Evolutionary conservation across 2,113 vertebrate genomes (phyloP).

Genomic region (Solea solea): DNA sequence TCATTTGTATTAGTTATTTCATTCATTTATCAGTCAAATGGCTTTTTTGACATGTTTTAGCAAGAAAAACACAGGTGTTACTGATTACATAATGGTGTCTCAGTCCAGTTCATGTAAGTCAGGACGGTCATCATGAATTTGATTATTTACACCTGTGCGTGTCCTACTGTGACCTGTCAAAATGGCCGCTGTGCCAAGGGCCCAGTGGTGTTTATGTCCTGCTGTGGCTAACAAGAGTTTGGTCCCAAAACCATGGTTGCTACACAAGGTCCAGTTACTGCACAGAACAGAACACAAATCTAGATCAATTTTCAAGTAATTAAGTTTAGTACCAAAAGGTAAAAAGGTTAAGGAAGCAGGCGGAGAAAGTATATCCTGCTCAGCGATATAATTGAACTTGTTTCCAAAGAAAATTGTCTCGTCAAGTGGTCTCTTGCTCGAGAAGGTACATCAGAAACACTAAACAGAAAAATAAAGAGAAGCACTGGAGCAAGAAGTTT

Average conservation of each 20-base stretch:
- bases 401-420: neutral
- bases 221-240: neutral
- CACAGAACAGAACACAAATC: neutral
- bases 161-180: too few species aligned
- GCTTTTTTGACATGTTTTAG: too few species aligned
- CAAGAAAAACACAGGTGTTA: too few species aligned
- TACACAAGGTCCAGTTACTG: neutral
- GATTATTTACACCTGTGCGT: too few species aligned
- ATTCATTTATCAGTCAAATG: neutral
- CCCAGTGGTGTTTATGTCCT: too few species aligned
- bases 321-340: neutral
- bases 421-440: neutral
- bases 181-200: too few species aligned
- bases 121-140: neutral
- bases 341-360: neutral
- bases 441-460: neutral
- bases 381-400: neutral
- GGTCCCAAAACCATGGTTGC: neutral
- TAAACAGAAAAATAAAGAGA: constrained; percentile 1
- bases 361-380: neutral
- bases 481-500: constrained; percentile 7
- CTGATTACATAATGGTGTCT: too few species aligned
- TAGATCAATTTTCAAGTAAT: neutral
- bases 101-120: neutral
- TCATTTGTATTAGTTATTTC: neutral